These are phyloP conservation scores for Phenganax stokvisi DNA, from an alignment of 92 coral and sea anemone species.

Conservation along the genomic window DNA sequence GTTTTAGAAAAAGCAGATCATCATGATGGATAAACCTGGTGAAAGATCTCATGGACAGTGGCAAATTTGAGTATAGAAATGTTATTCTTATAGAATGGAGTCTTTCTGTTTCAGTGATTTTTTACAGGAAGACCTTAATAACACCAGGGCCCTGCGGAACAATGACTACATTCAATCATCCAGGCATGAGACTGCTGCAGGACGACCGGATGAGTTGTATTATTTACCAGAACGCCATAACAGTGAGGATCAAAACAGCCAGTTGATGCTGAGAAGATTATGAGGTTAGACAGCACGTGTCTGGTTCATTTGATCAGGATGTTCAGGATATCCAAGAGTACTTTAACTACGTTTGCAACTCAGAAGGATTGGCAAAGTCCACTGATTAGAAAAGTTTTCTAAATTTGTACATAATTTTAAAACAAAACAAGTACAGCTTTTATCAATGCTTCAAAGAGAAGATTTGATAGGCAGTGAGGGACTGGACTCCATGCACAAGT, in stretches of 20 bases:
- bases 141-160: no score
- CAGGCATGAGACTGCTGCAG: no score
- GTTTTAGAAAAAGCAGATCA: constrained; percentile 40
- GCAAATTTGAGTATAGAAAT: no score
- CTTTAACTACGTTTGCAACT: constrained; percentile 33
- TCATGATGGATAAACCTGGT: constrained; percentile 34
- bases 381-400: constrained; percentile 53
- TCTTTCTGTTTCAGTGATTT: no score
- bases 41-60: no score
- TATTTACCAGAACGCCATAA: constrained; percentile 50
- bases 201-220: constrained; percentile 48
- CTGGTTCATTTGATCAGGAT: background rate
- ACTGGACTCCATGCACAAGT: constrained; percentile 30
- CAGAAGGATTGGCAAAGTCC: constrained; percentile 40
- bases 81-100: no score
- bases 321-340: constrained; percentile 2
- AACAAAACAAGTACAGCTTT: background rate
- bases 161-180: no score
- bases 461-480: constrained; percentile 31
- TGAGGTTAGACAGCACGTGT: constrained; percentile 22
- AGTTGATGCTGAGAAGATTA: constrained; percentile 13
- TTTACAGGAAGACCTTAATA: no score
- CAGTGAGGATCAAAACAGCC: constrained; percentile 39
- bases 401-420: constrained; percentile 50
- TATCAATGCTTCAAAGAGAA: constrained; percentile 9